phyloP scores from a whole-genome alignment of 2,113 vertebrate species.

The Pantherophis guttatus region DNA sequence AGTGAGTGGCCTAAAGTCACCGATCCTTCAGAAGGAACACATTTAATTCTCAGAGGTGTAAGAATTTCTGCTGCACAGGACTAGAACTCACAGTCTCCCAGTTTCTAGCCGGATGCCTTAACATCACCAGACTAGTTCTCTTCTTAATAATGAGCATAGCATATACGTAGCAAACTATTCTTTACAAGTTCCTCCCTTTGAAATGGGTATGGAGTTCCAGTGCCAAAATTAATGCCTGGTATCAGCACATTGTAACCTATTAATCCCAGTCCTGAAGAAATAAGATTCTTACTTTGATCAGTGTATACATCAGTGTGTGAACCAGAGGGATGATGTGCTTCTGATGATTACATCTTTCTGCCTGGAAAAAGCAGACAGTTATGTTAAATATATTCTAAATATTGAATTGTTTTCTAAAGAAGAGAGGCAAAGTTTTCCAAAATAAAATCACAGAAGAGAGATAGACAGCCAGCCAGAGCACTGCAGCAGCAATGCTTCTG shows the following conservation, averaged over 20 bases:
- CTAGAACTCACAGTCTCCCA: background rate
- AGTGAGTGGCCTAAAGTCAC: background rate
- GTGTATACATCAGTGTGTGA: constrained; percentile 88
- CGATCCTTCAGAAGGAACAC: background rate
- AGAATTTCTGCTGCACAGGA: background rate
- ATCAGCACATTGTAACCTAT: background rate
- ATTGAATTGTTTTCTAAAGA: background rate
- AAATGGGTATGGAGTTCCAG: background rate
- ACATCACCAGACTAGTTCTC: background rate
- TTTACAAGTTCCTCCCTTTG: background rate
- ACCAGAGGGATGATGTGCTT: constrained; percentile 86
- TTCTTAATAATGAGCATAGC: background rate
- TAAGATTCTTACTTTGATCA: constrained; percentile 80
- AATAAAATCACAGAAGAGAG: background rate
- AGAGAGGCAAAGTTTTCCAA: background rate
- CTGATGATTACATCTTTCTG: constrained; percentile 76
- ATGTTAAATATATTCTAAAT: background rate
- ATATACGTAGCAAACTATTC: background rate
- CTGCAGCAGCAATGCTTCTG: background rate
- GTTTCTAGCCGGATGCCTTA: background rate
- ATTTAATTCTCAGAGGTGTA: background rate
- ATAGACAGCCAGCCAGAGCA: background rate
- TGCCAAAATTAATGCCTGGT: background rate
- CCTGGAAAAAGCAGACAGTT: constrained; percentile 67
- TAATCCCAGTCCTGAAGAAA: background rate